Base-by-base conservation (phyloP, 2,888 invertebrate species). In the Scrobipalpa atriplicella region DNA sequence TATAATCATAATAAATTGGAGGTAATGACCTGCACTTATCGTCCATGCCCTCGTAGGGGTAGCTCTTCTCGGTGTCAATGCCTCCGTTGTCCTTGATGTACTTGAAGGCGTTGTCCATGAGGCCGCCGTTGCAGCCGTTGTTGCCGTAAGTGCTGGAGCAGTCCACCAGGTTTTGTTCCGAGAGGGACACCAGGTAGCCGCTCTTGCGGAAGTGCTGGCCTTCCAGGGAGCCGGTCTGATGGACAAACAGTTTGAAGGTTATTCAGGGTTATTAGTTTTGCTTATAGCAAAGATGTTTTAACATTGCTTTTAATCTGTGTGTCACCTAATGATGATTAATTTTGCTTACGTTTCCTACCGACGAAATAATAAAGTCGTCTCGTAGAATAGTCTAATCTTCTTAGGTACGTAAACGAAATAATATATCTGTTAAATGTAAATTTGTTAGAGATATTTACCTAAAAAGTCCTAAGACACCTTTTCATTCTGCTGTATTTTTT, bases 81-180 rank as follows among this genome's bases (percentile, higher is more conserved):
- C 99, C 99, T 65, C 94, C 94, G 85, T 98, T 98, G 67, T 95
- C 95, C 86, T 95, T 95, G 76, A 98, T 94, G 82, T 98, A 98
- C 78, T 94, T 92, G 94, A 98, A 98, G 66, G 98, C 97, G 80
- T 96, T 94, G 90, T 98, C 97, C 94, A 94, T 94, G 71, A 94
- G 89, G 70, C 98, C 98, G 64, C 98, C 98, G 77, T 96, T 95
- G 90, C 98, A 98, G 65, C 98, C 98, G 81, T 97, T 95, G 91
- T 98, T 98, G 54, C 97, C 98, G 83, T 96, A 98, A 71, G 94
- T 93, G 1, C 86, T 78, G 1, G 98, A 97, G 83, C 98, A 98
- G 90, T 98, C 98, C 66, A 98, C 93, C 71, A 98, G 93, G 90
- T 98, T 98, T 92, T 98, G 98, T 90, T 98, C 98, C 72, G 97